Base-by-base conservation (phyloP, 2,888 invertebrate genomes). In the Bembecia ichneumoniformis region DNA sequence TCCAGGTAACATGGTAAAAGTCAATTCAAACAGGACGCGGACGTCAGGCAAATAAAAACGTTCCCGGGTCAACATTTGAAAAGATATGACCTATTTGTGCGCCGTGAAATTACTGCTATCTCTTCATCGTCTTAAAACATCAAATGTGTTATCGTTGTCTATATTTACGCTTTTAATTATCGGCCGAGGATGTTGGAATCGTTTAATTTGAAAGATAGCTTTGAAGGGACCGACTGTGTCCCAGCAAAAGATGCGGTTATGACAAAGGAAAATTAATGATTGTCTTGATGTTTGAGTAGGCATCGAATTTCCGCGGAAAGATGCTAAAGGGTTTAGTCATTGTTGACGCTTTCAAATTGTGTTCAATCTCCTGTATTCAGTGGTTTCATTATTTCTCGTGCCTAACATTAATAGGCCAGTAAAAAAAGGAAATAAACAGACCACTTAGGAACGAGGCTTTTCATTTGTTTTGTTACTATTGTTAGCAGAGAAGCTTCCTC, bases 91-190 rank as follows among this genome's bases (percentile, higher is more conserved):
- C 79, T 71, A 80, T 78, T 82, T 79, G 74, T 68, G 72, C 66
- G 60, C 62, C 68, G 71, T 70, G 74, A 77, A 77, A 72, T 77
- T 71, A 74, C 76, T 72, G 68, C 64, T 72, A 67, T 71, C 68
- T 65, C 59, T 63, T 66, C 57, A 61, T 28, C 28, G 9, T 9
- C 28, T 28, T 28, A 28, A 28, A 28, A 63, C 59, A 62, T 73
- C 68, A 71, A 71, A 60, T 63, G 66, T 68, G 71, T 77, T 77
- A 80, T 80, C 79, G 67, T 69, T 60, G 70, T 66, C 68, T 74
- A 81, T 81, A 77, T 82, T 81, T 78, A 68, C 63, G 58, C 64
- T 68, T 75, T 78, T 77, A n/a, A 74, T 74, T 75, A 72, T 68
- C 59, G 58, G 63, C 60, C 66, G 58, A 59, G 63, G 59, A 63